Percentiles rank a stretch among this genome's conserved stretches.
Conservation (phyloP, 92 coral and sea anemone genomes). For the Porites lobata region DNA sequence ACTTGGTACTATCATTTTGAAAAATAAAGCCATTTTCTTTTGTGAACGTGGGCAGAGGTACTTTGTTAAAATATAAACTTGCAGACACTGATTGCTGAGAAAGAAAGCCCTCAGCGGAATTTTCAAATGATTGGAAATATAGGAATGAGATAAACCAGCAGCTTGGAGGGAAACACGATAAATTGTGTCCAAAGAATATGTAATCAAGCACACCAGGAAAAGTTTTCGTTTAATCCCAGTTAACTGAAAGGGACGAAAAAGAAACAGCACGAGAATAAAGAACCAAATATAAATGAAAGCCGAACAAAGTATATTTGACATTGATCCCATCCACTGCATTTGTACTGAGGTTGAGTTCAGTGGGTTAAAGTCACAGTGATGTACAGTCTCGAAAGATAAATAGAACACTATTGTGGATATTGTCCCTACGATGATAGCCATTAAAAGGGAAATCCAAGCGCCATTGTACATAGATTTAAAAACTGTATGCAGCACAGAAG, state of each 20-base stretch:
- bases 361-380: neutral
- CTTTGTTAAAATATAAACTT: neutral
- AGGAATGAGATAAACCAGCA: neutral
- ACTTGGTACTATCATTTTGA: neutral
- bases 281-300: neutral
- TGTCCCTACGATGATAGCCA: neutral
- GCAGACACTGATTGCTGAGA: neutral
- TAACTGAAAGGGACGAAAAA: conserved; percentile 14
- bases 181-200: neutral
- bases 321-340: neutral
- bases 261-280: neutral
- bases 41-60: neutral
- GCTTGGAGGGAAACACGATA: neutral
- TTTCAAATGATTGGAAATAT: neutral
- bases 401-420: neutral
- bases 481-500: neutral
- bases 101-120: neutral
- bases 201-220: neutral
- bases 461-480: neutral
- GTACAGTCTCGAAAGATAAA: neutral
- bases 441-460: conserved; percentile 1
- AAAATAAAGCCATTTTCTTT: neutral
- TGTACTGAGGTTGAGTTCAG: neutral
- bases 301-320: neutral
- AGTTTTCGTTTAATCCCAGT: neutral